phyloP scores from a whole-genome alignment of 2,113 vertebrate species.

The Sinocyclocheilus rhinocerous region DNA sequence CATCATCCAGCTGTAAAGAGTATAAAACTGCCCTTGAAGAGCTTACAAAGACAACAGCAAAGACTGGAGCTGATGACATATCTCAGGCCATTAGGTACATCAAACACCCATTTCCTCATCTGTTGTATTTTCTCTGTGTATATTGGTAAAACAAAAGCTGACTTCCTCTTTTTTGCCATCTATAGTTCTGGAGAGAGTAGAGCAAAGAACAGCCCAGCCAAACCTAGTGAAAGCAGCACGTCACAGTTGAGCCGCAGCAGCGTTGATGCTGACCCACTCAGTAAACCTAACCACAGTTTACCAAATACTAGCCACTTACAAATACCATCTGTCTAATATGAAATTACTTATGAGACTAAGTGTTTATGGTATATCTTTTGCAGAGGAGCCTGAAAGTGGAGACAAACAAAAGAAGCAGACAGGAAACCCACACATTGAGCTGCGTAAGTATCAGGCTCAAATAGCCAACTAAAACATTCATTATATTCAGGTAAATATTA shows the following conservation, averaged over 20 bases:
- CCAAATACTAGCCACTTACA: not conserved
- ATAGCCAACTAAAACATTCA: not conserved
- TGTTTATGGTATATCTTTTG: slow-evolving; percentile 15
- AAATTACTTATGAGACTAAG: not conserved
- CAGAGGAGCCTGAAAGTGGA: slow-evolving; percentile 86
- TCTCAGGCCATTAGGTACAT: slow-evolving; percentile 72
- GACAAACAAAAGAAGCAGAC: slow-evolving; percentile 92
- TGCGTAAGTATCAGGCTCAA: slow-evolving; percentile 81
- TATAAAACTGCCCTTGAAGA: slow-evolving; percentile 95
- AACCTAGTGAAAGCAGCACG: slow-evolving; percentile 75
- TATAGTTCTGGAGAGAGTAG: slow-evolving; percentile 81
- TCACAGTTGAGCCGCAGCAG: slow-evolving; percentile 74
- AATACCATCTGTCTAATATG: not conserved
- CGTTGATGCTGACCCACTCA: slow-evolving; percentile 79
- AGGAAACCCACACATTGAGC: slow-evolving; percentile 92
- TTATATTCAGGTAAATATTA: no score
- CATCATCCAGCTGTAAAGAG: slow-evolving; percentile 87
- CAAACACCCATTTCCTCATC: not conserved
- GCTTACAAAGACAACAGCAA: slow-evolving; percentile 81
- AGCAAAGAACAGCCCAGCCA: slow-evolving; percentile 87
- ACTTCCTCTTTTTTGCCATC: not conserved
- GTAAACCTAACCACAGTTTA: slow-evolving; percentile 69
- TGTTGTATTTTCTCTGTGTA: not conserved
- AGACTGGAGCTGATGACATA: slow-evolving; percentile 80
- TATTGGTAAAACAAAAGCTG: not conserved